Conservation (phyloP, 2,797 vertebrate genomes). For the Cryptoprocta ferox region DNA sequence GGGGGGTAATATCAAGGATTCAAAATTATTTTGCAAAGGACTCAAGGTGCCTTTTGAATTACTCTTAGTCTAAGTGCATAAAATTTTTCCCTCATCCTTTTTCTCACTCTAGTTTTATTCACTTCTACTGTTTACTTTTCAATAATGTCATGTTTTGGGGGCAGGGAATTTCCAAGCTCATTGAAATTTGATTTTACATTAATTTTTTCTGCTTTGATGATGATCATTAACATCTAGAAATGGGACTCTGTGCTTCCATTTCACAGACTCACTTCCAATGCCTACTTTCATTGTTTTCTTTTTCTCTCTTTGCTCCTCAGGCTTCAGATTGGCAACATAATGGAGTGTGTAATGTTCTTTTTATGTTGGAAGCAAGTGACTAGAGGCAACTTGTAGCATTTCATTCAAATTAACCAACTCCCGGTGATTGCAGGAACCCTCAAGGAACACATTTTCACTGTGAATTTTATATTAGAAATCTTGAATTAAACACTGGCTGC, state of each 20-base stretch:
- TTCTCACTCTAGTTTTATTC: not conserved
- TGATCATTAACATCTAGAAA: not conserved
- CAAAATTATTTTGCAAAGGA: not conserved
- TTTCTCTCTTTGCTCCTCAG: not conserved
- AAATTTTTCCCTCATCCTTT: not conserved
- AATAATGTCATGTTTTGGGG: not conserved
- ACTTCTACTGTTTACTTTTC: not conserved
- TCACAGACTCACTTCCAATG: not conserved
- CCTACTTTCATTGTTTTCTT: not conserved
- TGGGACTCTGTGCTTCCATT: not conserved
- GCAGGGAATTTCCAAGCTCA: not conserved
- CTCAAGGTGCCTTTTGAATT: not conserved
- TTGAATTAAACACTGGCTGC: not conserved
- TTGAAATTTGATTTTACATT: constrained; percentile 2
- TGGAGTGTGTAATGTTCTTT: not conserved
- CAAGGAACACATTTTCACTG: not conserved
- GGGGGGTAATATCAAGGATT: not conserved
- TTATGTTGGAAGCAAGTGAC: not conserved
- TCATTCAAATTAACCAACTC: constrained; percentile 14
- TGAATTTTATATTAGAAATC: not conserved
- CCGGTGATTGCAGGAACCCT: not conserved
- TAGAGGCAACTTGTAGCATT: not conserved
- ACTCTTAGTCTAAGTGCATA: not conserved
- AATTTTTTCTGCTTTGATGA: not conserved
- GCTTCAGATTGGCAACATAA: not conserved